Conservation (phyloP, 2,797 vertebrate species). For the Oryzias dopingdopingensis region DNA sequence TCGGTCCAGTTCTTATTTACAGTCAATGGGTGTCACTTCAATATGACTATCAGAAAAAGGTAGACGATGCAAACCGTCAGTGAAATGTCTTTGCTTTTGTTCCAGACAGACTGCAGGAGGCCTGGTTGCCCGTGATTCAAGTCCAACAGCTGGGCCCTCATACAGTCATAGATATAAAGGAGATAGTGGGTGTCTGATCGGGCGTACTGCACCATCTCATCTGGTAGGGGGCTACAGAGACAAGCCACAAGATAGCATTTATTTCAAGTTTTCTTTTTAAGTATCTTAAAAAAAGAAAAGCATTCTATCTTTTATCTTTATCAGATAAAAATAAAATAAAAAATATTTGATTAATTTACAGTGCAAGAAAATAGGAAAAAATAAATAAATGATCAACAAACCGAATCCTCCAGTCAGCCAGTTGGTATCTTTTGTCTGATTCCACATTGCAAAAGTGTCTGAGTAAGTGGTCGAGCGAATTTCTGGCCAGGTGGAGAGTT, state of each 20-base stretch:
- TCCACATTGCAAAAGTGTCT: conserved; percentile 85
- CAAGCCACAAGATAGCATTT: background rate
- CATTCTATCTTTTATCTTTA: background rate
- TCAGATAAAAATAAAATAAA: background rate
- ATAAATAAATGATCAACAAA: conserved; percentile 40
- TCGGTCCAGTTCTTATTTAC: too few relatives aligned
- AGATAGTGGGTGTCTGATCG: conserved; percentile 94
- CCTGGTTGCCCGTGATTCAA: conserved; percentile 76
- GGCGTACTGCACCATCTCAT: conserved; percentile 93
- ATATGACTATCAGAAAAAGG: background rate
- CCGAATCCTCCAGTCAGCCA: conserved; percentile 98
- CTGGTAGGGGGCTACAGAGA: conserved; percentile 85
- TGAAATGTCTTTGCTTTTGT: conserved; percentile 88
- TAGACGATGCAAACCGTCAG: conserved; percentile 81
- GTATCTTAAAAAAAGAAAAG: background rate
- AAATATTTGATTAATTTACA: background rate
- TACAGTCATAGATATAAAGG: conserved; percentile 89
- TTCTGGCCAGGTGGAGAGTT: conserved; percentile 85
- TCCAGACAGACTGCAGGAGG: conserved; percentile 88
- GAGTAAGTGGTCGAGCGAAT: conserved; percentile 92
- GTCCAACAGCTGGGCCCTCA: conserved; percentile 84
- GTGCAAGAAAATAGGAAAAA: background rate
- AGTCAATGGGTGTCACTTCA: background rate
- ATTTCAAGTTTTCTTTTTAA: background rate
- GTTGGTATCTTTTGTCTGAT: conserved; percentile 93